Evolutionary conservation across 2,888 invertebrate genomes (phyloP).

Genomic region (Cabera pusaria): DNA sequence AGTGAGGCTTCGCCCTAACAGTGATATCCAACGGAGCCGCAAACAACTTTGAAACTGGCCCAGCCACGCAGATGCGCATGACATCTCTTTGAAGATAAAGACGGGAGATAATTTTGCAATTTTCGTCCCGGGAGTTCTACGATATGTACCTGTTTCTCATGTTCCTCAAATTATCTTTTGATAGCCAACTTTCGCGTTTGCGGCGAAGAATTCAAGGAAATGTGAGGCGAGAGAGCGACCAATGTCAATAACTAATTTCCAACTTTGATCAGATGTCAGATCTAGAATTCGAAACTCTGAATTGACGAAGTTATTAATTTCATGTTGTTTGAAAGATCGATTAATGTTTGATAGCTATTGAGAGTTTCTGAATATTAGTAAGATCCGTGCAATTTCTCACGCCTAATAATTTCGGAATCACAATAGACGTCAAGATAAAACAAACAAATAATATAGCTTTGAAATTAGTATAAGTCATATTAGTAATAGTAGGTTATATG

Average conservation of each 20-base stretch:
- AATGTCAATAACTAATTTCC: constrained; percentile 52
- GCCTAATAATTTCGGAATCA: too few species aligned
- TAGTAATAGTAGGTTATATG: too few species aligned
- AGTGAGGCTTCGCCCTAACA: constrained; percentile 18
- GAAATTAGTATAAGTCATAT: too few species aligned
- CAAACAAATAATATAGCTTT: too few species aligned
- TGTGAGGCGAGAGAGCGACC: constrained; percentile 34
- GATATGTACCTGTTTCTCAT: constrained; percentile 66
- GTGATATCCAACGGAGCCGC: constrained; percentile 63
- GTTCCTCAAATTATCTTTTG: constrained; percentile 73
- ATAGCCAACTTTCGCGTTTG: constrained; percentile 59
- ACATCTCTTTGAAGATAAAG: constrained; percentile 83
- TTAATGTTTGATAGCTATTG: too few species aligned
- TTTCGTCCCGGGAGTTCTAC: constrained; percentile 68
- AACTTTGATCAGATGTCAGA: constrained; percentile 50
- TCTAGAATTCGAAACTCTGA: constrained; percentile 40
- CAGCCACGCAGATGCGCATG: constrained; percentile 69
- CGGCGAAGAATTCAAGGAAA: constrained; percentile 45
- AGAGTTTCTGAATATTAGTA: too few species aligned
- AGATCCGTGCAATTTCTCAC: too few species aligned
- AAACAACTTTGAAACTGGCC: constrained; percentile 77
- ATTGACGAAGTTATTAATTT: constrained; percentile 31
- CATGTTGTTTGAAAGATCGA: constrained; percentile 38
- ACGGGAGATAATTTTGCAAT: constrained; percentile 79
- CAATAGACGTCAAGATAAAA: too few species aligned